phyloP scores from a whole-genome alignment of 2,113 vertebrate genomes.

The Spea bombifrons region DNA sequence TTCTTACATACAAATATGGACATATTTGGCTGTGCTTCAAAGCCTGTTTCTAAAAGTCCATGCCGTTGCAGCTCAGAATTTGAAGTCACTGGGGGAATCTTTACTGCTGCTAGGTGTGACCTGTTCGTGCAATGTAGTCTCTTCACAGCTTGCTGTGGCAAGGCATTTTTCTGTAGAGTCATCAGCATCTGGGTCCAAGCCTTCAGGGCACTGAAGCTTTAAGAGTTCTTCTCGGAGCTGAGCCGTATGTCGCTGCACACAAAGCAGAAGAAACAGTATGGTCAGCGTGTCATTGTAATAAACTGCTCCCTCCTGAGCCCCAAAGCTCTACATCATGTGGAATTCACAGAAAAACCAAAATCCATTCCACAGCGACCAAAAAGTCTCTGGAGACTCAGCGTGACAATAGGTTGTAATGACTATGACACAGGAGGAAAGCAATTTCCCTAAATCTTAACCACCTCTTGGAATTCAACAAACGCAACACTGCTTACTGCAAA shows the following conservation, averaged over 20 bases:
- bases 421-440: not conserved
- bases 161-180: slow-evolving; percentile 78
- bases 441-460: not conserved
- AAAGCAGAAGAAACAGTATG: slow-evolving; percentile 35
- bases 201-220: slow-evolving; percentile 92
- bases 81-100: slow-evolving; percentile 82
- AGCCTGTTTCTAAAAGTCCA: slow-evolving; percentile 82
- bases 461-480: too few species aligned
- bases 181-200: slow-evolving; percentile 82
- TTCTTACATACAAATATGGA: slow-evolving; percentile 99
- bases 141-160: slow-evolving; percentile 72
- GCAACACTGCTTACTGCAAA: too few species aligned
- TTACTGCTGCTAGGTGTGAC: slow-evolving; percentile 87
- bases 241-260: slow-evolving; percentile 86
- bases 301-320: slow-evolving; percentile 27
- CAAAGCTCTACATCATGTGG: slow-evolving; percentile 9
- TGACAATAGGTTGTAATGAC: not conserved
- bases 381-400: not conserved
- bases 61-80: slow-evolving; percentile 78
- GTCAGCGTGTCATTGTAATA: slow-evolving; percentile 39
- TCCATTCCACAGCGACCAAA: not conserved
- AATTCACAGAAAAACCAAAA: slow-evolving; percentile 15
- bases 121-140: slow-evolving; percentile 74
- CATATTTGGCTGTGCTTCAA: slow-evolving; percentile 91
- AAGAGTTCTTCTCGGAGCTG: slow-evolving; percentile 93